These are phyloP conservation scores for Sebastes vulpes DNA, from an alignment of 2,797 vertebrate genomes.

Conservation along the genomic window DNA sequence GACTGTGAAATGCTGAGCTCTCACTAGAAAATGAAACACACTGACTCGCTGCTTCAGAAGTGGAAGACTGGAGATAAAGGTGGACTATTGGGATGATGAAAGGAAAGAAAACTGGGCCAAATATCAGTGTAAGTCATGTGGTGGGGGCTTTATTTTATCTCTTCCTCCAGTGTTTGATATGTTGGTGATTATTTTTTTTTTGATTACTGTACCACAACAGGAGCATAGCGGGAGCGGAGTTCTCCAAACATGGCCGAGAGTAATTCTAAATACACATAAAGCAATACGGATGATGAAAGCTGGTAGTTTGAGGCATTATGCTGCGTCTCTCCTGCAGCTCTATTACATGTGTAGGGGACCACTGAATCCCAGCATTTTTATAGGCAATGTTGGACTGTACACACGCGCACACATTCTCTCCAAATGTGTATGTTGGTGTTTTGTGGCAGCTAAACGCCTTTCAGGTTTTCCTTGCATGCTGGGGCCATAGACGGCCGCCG, in stretches of 20 bases:
- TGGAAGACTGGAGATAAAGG: constrained; percentile 34
- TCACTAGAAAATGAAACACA: constrained; percentile 66
- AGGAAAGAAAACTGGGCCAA: constrained; percentile 65
- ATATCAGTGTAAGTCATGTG: constrained; percentile 64
- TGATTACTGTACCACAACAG: constrained; percentile 37
- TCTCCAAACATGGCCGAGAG: constrained; percentile 28
- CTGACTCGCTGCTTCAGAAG: constrained; percentile 70
- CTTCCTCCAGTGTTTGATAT: constrained; percentile 59
- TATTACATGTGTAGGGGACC: constrained; percentile 64
- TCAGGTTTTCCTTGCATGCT: constrained; percentile 82
- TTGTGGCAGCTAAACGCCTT: constrained; percentile 81
- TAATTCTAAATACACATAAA: constrained; percentile 60
- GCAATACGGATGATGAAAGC: constrained; percentile 75
- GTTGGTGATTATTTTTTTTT: constrained; percentile 32
- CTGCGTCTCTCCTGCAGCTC: constrained; percentile 63
- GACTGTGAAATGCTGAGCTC: constrained; percentile 78
- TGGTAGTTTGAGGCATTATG: constrained; percentile 63
- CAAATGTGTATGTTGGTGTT: constrained; percentile 60
- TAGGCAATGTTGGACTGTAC: constrained; percentile 64
- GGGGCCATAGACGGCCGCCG: constrained; percentile 58
- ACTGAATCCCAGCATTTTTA: constrained; percentile 72
- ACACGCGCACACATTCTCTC: constrained; percentile 31
- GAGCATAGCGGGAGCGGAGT: constrained; percentile 36
- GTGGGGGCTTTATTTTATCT: constrained; percentile 68
- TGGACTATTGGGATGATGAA: constrained; percentile 27